Evolutionary conservation across 2,888 invertebrate species (phyloP), one percentile per base, ranked within the genome.

Genomic region (Coleophora deauratella): DNA sequence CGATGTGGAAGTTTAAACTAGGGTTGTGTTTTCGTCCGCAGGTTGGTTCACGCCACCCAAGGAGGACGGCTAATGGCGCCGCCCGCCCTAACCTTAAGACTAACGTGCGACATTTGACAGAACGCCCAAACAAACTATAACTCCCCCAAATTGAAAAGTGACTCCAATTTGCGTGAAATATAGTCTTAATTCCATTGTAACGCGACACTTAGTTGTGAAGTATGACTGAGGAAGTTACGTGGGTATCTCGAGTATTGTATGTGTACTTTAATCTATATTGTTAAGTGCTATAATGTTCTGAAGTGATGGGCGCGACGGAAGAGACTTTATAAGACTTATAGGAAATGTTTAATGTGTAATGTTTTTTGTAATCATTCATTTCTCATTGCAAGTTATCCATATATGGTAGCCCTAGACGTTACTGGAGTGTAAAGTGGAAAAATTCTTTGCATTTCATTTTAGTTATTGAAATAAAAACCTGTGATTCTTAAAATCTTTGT

Each of bases 21-120:
- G 6, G 3, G 21, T 21, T 4, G 3, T 21, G 21, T 21, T 21
- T 21, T 21, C 21, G 21, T 21, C 6, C 6, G 10, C 84, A 95
- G 95, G 95, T 57, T 95, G 95, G 95, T 95, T 94, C 77, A 95
- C 95, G 63, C 95, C 95, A 41, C 95, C 95, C 27, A 95, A 95
- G 77, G 95, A 94, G 88, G 95, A 95, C 84, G 95, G 95, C 88
- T 95, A 94, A 93, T 70, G 62, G 57, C 49, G 31, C 43, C 36
- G 48, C 45, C 50, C 45, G 62, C 61, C 54, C 55, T 66, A 66
- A 62, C 53, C 57, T 67, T 71, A 78, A 76, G 73, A 75, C 70
- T 75, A 75, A 68, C 68, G 75, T 74, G 77, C 67, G 67, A 62
- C 64, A 65, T 49, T 51, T 54, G 62, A 69, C 63, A 63, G 61